A percentile compares a stretch with the other conserved stretches of the same genome.
Conservation (phyloP, 2,797 vertebrate species). For the Capromys pilorides region DNA sequence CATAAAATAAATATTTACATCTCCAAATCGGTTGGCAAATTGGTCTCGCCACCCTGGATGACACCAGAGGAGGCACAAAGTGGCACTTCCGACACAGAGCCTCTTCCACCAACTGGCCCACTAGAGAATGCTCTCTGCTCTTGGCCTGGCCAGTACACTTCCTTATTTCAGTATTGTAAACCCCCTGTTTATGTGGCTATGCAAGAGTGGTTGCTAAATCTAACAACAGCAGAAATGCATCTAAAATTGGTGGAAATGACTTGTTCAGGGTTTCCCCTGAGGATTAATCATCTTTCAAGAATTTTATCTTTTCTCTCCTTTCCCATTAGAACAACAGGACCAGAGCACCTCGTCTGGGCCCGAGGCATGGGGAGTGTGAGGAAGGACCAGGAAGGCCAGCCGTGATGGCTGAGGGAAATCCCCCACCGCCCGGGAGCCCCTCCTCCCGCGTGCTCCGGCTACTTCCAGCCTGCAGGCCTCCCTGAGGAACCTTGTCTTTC, state of each 20-base stretch:
- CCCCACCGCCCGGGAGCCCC: background rate
- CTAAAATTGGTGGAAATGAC: slow-evolving; percentile 69
- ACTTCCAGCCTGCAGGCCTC: background rate
- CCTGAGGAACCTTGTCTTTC: background rate
- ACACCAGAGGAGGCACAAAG: background rate
- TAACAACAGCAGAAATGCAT: slow-evolving; percentile 66
- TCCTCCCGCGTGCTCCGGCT: background rate
- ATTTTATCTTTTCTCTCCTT: background rate
- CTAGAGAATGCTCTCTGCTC: slow-evolving; percentile 49
- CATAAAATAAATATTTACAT: background rate
- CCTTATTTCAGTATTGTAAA: slow-evolving; percentile 45
- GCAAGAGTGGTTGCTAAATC: slow-evolving; percentile 71
- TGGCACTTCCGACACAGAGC: background rate
- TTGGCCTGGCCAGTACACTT: slow-evolving; percentile 41
- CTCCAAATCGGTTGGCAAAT: slow-evolving; percentile 29
- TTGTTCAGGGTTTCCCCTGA: slow-evolving; percentile 72
- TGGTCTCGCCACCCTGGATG: background rate
- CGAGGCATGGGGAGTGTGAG: background rate
- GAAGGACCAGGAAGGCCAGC: background rate
- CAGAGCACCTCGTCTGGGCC: background rate
- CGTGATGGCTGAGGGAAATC: background rate
- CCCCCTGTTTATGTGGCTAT: slow-evolving; percentile 60
- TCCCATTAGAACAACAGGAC: slow-evolving; percentile 10
- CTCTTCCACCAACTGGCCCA: background rate
- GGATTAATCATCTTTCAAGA: slow-evolving; percentile 70